phyloP scores from a whole-genome alignment of 2,888 invertebrate genomes.

The Apodemia mormo region DNA sequence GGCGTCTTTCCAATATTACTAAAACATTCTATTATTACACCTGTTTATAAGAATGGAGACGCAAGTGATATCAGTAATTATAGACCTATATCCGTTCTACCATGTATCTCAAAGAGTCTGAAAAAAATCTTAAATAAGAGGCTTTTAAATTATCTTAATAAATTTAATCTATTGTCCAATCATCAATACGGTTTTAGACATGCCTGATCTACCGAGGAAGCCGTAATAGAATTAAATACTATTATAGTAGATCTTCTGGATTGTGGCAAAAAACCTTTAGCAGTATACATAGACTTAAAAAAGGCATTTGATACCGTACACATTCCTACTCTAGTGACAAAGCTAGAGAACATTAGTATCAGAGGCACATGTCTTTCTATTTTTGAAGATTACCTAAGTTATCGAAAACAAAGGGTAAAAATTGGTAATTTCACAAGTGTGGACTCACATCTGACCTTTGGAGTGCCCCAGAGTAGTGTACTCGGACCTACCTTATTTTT shows the following conservation, averaged over 20 bases:
- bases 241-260: background rate
- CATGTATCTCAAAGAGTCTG: constrained; percentile 15
- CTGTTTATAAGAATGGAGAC: constrained; percentile 13
- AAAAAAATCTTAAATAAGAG: constrained; percentile 16
- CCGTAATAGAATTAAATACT: background rate
- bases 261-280: background rate
- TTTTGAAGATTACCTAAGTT: background rate
- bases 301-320: background rate
- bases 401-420: background rate
- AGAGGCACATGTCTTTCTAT: background rate
- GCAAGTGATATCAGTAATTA: constrained; percentile 6
- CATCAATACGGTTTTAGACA: constrained; percentile 4
- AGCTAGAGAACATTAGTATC: constrained; percentile 3
- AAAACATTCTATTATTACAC: constrained; percentile 2
- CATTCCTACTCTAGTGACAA: background rate
- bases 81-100: constrained; percentile 21
- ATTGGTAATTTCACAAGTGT: background rate
- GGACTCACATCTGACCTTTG: background rate
- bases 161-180: background rate
- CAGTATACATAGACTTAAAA: background rate
- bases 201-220: background rate
- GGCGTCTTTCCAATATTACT: background rate
- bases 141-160: background rate
- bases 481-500: background rate
- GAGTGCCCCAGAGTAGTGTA: background rate